Evolutionary conservation across 2,888 invertebrate species (phyloP).

Genomic region (Lithophane leautieri): DNA sequence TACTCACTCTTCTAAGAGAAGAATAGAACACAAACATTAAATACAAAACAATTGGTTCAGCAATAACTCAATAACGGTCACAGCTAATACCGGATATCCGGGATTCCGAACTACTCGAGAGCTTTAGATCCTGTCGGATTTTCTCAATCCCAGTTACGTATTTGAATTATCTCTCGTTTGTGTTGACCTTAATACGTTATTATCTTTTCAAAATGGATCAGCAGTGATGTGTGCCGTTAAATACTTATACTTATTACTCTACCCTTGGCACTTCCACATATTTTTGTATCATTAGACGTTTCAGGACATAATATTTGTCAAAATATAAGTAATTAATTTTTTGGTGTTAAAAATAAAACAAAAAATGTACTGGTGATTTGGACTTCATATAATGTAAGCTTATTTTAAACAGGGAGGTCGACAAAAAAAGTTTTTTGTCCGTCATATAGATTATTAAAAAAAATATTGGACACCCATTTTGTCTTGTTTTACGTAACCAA

Average conservation of each 20-base stretch:
- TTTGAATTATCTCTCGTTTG: slow-evolving; percentile 49
- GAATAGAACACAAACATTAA: slow-evolving; percentile 35
- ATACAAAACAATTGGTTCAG: slow-evolving; percentile 60
- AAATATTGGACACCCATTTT: too few relatives aligned
- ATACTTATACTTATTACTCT: background rate
- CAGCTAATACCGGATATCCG: slow-evolving; percentile 60
- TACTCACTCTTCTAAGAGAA: background rate
- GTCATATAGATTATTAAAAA: too few relatives aligned
- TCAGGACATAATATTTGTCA: too few relatives aligned
- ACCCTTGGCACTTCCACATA: background rate
- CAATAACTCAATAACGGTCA: slow-evolving; percentile 65
- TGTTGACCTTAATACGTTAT: slow-evolving; percentile 46
- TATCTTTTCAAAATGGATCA: slow-evolving; percentile 18
- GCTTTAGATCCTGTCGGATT: slow-evolving; percentile 49
- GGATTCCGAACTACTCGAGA: slow-evolving; percentile 50
- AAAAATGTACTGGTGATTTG: too few relatives aligned
- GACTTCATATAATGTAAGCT: too few relatives aligned
- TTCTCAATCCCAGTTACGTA: slow-evolving; percentile 46
- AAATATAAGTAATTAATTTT: too few relatives aligned
- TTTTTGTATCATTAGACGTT: background rate
- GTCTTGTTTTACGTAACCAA: too few relatives aligned
- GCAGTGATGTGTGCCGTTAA: background rate
- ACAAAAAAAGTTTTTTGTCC: too few relatives aligned
- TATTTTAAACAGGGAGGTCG: too few relatives aligned
- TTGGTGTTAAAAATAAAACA: too few relatives aligned